Evolutionary conservation across 2,797 vertebrate species (phyloP).

Genomic region (Serranus cabrilla): DNA sequence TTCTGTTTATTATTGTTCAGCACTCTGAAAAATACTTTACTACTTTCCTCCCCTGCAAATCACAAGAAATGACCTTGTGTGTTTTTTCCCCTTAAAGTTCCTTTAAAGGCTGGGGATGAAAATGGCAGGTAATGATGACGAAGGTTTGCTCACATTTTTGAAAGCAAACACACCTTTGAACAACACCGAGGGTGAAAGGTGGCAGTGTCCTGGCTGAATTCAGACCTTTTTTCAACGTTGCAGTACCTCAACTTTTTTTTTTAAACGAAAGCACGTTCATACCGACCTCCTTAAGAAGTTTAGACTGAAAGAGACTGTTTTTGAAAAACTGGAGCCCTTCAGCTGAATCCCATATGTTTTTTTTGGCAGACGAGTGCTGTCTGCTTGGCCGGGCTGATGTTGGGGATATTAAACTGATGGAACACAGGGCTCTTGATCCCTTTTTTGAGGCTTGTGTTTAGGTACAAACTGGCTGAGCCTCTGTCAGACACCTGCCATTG

Average conservation of each 20-base stretch:
- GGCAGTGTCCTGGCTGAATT: conserved; percentile 90
- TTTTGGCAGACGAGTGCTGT: conserved; percentile 92
- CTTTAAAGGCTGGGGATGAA: conserved; percentile 80
- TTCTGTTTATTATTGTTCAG: conserved; percentile 37
- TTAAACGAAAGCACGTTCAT: conserved; percentile 89
- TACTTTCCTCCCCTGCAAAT: conserved; percentile 31
- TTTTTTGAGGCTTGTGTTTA: conserved; percentile 85
- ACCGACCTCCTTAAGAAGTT: conserved; percentile 92
- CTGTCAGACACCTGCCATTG: conserved; percentile 88
- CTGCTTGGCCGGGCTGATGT: conserved; percentile 91
- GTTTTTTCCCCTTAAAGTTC: conserved; percentile 73
- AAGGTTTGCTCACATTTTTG: conserved; percentile 91
- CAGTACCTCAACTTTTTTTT: conserved; percentile 80
- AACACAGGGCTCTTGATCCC: conserved; percentile 94
- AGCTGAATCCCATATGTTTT: conserved; percentile 93
- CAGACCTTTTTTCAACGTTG: conserved; percentile 84
- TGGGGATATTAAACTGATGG: conserved; percentile 91
- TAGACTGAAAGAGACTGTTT: conserved; percentile 92
- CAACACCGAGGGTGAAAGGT: conserved; percentile 95
- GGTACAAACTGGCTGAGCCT: conserved; percentile 76
- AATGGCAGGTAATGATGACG: conserved; percentile 94
- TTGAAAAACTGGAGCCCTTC: conserved; percentile 89
- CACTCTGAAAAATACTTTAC: conserved; percentile 42
- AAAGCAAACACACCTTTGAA: conserved; percentile 93
- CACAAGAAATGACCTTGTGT: conserved; percentile 83